These are phyloP conservation scores for Apteryx owenii DNA, from an alignment of 2,113 vertebrate genomes.

Conservation along the genomic window DNA sequence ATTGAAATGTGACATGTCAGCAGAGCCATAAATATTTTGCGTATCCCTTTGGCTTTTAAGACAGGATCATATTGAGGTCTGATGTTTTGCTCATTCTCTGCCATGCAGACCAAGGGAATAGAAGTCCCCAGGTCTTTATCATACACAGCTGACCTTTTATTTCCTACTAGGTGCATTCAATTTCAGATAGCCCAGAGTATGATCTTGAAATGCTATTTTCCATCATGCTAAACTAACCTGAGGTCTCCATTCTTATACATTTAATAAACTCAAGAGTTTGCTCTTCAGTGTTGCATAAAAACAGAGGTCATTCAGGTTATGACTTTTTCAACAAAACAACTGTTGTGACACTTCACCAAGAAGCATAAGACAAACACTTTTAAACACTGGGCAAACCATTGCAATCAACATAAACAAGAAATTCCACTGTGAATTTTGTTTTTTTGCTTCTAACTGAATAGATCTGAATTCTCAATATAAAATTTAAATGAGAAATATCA, in stretches of 20 bases:
- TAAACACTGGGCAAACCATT: neutral
- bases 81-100: constrained; percentile 12
- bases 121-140: constrained; percentile 2
- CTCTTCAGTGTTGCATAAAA: neutral
- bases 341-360: neutral
- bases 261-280: neutral
- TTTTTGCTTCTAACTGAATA: neutral
- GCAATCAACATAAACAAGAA: neutral
- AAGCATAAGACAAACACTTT: neutral
- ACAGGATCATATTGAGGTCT: neutral
- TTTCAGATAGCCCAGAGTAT: neutral
- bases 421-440: neutral
- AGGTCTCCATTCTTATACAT: constrained; percentile 5
- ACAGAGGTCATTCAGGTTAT: constrained; percentile 10
- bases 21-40: neutral
- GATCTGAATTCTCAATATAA: neutral
- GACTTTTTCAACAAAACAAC: constrained; percentile 3
- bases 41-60: neutral
- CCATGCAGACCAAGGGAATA: neutral
- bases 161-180: neutral
- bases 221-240: neutral
- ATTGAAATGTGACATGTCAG: neutral
- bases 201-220: constrained; percentile 9
- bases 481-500: neutral
- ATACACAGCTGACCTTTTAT: constrained; percentile 22